phyloP scores from a whole-genome alignment of 2,113 vertebrate genomes.

The Noturus placidus region DNA sequence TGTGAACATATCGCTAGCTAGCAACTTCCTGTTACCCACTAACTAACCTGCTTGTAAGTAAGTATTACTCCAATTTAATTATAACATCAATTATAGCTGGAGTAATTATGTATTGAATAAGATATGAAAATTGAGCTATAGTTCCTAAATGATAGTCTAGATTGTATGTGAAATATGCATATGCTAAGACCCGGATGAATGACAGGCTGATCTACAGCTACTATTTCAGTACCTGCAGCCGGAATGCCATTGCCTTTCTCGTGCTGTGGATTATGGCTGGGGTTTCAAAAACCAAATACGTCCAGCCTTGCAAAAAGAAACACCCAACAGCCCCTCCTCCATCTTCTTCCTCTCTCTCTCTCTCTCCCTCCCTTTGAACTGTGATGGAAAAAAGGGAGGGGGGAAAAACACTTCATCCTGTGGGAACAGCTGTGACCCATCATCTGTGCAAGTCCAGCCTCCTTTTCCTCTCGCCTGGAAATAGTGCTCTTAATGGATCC shows the following conservation, averaged over 20 bases:
- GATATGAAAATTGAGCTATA: neutral
- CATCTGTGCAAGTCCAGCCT: conserved; percentile 45
- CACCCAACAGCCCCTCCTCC: conserved; percentile 34
- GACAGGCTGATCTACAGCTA: conserved; percentile 15
- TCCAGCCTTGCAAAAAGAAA: conserved; percentile 27
- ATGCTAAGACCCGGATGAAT: conserved; percentile 15
- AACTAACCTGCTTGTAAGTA: neutral
- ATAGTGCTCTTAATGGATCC: conserved; percentile 59
- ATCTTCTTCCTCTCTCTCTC: conserved; percentile 23
- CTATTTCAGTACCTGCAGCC: conserved; percentile 28
- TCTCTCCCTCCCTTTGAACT: conserved; percentile 48
- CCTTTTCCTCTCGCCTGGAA: conserved; percentile 42
- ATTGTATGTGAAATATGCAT: neutral
- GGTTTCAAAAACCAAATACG: conserved; percentile 39
- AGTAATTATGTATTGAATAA: neutral
- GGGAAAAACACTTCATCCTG: conserved; percentile 46
- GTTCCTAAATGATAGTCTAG: neutral
- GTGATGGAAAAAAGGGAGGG: conserved; percentile 45
- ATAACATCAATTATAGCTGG: neutral
- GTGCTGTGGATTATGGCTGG: conserved; percentile 28
- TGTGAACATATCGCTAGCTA: neutral
- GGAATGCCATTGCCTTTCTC: conserved; percentile 38
- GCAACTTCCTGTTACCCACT: neutral
- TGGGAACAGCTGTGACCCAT: conserved; percentile 60
- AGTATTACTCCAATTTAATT: neutral